Base-by-base conservation (phyloP, 2,113 vertebrate species). In the Passer domesticus region DNA sequence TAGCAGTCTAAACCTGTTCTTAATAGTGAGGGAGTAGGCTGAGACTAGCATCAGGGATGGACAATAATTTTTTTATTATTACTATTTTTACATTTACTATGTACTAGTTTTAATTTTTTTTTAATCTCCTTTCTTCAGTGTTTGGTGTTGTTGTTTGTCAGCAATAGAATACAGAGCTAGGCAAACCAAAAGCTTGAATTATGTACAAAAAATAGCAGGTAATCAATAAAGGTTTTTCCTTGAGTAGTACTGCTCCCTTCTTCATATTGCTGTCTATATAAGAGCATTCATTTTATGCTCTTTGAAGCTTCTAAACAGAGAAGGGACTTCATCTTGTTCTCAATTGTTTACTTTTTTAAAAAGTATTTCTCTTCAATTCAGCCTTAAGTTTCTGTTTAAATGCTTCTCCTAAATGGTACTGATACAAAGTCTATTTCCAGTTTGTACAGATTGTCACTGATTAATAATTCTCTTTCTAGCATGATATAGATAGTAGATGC, bases 251-350 rank as follows among this genome's bases (percentile, higher is more conserved):
- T 70, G 31, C 19, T 68, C 6, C 24, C 47, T 46, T 9, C 12
- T 73, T 70, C 1, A 0, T 80, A 24, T 30, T 89, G 12, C 10
- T 81, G 1, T 50, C n/a, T 35, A 1, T 70, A 8, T 16, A 50
- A 30, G 2, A 91, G 5, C 18, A 86, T 27, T 31, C 4, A 13
- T 83, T 62, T 85, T 19, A 18, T 39, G 28, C 22, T 50, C 35
- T 79, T 79, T 43, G 39, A 31, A 60, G 13, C 22, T 7, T 58
- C 11, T 58, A 25, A 70, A 44, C 7, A 62, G 31, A 23, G 12
- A 5, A 17, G 7, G 12, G 5, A 64, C 5, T 58, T 84, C 1
- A 23, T 64, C 23, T 60, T 56, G 19, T 60, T 70, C 15, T 69
- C 37, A 66, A 9, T 6, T 14, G 4, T 66, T 74, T 53, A 18